Evolutionary conservation across 2,113 vertebrate genomes (phyloP).

Genomic region (Girardinichthys multiradiatus): DNA sequence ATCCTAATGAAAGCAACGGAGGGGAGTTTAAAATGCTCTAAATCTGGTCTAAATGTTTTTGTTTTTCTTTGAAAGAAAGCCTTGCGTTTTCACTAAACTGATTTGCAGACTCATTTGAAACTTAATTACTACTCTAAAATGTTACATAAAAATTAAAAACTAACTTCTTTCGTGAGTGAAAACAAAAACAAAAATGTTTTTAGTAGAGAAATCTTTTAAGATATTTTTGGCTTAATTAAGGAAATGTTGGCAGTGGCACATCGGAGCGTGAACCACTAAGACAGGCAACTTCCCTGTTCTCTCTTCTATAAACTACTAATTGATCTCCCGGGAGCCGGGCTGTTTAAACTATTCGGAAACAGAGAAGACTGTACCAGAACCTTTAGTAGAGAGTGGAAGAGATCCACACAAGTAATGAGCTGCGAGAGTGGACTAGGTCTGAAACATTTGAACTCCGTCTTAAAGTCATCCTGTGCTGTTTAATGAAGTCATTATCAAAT

Average conservation of each 20-base stretch:
- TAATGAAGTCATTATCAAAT: conserved; percentile 47
- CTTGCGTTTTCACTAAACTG: conserved; percentile 11
- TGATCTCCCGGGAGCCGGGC: conserved; percentile 75
- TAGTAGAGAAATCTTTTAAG: conserved; percentile 51
- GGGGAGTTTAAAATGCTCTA: neutral
- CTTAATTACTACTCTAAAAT: conserved; percentile 18
- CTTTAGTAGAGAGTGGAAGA: conserved; percentile 51
- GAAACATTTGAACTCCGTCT: conserved; percentile 23
- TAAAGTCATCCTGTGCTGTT: conserved; percentile 10
- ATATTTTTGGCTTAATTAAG: conserved; percentile 76
- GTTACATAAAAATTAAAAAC: conserved; percentile 21
- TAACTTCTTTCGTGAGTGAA: conserved; percentile 9
- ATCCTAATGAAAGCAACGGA: neutral
- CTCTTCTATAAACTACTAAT: conserved; percentile 79
- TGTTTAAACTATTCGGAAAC: conserved; percentile 75
- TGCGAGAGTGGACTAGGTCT: conserved; percentile 21
- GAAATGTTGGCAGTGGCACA: conserved; percentile 47
- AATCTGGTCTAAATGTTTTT: neutral
- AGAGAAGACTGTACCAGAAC: conserved; percentile 57
- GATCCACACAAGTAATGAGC: conserved; percentile 26
- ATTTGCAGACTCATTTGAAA: conserved; percentile 46
- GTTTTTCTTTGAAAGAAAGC: conserved; percentile 5
- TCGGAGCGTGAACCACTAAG: conserved; percentile 72
- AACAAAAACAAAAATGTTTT: conserved; percentile 58
- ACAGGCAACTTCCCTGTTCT: conserved; percentile 71